Evolutionary conservation across 1,140 invertebrate genomes (phyloP), one percentile per base, ranked within the genome.

Genomic region (Spodoptera litura): DNA sequence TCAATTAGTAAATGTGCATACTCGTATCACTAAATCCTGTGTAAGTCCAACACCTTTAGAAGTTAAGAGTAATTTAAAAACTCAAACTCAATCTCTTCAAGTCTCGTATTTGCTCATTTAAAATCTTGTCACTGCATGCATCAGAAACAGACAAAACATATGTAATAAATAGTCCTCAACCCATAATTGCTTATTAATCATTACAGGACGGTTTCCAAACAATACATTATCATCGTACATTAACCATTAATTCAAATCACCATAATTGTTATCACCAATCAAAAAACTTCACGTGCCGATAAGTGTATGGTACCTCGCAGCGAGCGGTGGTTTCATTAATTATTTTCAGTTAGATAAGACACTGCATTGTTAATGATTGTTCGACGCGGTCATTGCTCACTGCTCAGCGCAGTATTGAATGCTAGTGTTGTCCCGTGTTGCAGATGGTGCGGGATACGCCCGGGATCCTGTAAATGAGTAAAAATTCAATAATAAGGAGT

Each of bases 331-430:
- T 93, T 94, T 92, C 91, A 94, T 94, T 94, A 94, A 94, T 94
- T 94, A 94, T 94, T 90, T 89, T 88, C 80, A 89, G 83, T 92
- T 94, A 94, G 92, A 94, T 94, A 94, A 94, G 91, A 93, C 88
- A 90, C 89, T 91, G 90, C 86, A 90, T 93, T 88, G 86, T 91
- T 94, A 94, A 94, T 94, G 91, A 94, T 89, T 83, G 76, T 72
- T 81, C 71, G 86, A 80, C 83, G 79, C 81, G 87, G 87, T 87
- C 86, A 93, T 93, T 90, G 84, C 89, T 93, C 91, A 92, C 90
- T 88, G 84, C 52, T 76, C 38, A 44, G 85, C 74, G 88, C 87
- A 85, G 85, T 85, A 90, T 81, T 85, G 82, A 44, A 44, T 82
- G 55, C 61, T 77, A 77, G 61, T 77, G 74, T 55, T 75, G 72